These are phyloP conservation scores for Leptopilina drosophilae DNA, from an alignment of 2,888 invertebrate species.

Conservation along the genomic window DNA sequence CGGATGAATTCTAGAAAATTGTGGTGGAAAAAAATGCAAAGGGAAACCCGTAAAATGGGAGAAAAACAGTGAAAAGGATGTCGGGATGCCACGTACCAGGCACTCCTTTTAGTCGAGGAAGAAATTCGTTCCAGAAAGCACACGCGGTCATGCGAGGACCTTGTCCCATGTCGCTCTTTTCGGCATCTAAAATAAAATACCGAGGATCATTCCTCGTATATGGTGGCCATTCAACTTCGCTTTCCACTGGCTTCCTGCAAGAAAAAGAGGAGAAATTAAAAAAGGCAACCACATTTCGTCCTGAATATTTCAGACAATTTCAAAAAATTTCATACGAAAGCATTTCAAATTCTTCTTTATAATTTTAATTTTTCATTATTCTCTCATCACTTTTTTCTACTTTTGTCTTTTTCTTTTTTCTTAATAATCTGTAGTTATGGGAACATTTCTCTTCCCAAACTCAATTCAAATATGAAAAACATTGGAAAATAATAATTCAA, in stretches of 20 bases:
- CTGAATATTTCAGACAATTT: not conserved
- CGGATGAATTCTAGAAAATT: too few relatives aligned
- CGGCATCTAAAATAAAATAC: slow-evolving; percentile 93
- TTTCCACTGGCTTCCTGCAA: slow-evolving; percentile 78
- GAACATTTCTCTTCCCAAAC: not conserved
- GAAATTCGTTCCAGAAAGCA: slow-evolving; percentile 97
- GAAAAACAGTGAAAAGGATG: slow-evolving; percentile 16
- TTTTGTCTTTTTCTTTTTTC: too few relatives aligned
- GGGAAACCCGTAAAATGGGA: slow-evolving; percentile 28
- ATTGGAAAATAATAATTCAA: slow-evolving; percentile 15
- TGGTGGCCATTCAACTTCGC: slow-evolving; percentile 90
- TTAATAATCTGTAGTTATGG: not conserved
- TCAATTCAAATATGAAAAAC: not conserved
- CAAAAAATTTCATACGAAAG: too few relatives aligned
- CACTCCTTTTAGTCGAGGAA: slow-evolving; percentile 90
- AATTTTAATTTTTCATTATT: too few relatives aligned
- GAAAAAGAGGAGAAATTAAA: slow-evolving; percentile 59
- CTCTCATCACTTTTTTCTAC: too few relatives aligned
- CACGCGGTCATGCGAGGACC: slow-evolving; percentile 92
- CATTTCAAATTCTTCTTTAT: too few relatives aligned
- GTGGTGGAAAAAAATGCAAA: slow-evolving; percentile 15
- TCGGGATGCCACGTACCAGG: slow-evolving; percentile 78
- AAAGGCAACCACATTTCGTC: not conserved
- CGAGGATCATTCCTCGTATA: slow-evolving; percentile 91
- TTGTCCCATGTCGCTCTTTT: slow-evolving; percentile 83